Conservation (phyloP, 1,140 invertebrate species). For the Geopemphigus sp. region DNA sequence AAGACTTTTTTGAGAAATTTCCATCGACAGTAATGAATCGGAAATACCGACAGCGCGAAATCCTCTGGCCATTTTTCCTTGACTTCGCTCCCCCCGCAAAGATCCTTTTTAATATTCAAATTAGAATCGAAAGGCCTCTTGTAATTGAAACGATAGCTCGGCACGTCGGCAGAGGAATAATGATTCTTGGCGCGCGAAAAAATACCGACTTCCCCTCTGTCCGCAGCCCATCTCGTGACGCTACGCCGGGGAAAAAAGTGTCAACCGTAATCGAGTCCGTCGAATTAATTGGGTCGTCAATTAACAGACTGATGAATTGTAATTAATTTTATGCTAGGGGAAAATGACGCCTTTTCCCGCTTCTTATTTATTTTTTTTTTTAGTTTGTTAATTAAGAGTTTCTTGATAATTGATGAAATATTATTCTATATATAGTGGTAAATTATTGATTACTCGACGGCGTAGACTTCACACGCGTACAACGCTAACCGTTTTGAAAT, state of each 20-base stretch:
- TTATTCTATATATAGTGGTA: neutral
- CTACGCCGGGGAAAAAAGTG: conserved; percentile 25
- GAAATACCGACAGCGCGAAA: conserved; percentile 19
- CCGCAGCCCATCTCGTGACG: neutral
- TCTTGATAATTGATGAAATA: conserved; percentile 38
- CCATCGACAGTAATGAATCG: conserved; percentile 40
- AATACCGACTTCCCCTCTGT: neutral
- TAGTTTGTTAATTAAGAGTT: conserved; percentile 34
- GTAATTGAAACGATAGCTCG: conserved; percentile 45
- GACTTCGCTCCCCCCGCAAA: conserved; percentile 9
- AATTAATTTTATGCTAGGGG: conserved; percentile 44
- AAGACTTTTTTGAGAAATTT: too few relatives aligned
- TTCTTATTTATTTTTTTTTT: conserved; percentile 22
- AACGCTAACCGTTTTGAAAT: too few relatives aligned
- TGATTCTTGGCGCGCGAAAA: conserved; percentile 46
- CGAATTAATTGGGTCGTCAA: conserved; percentile 49
- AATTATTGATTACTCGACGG: neutral
- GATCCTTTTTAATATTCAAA: conserved; percentile 47
- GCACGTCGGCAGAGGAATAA: conserved; percentile 17
- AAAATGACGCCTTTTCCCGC: conserved; percentile 22
- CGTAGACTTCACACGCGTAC: neutral
- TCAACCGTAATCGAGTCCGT: conserved; percentile 48
- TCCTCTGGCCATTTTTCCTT: conserved; percentile 29
- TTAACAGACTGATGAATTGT: conserved; percentile 50
- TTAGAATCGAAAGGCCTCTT: conserved; percentile 41